Base-by-base conservation (phyloP, 2,797 vertebrate genomes). In the Taeniopygia guttata region DNA sequence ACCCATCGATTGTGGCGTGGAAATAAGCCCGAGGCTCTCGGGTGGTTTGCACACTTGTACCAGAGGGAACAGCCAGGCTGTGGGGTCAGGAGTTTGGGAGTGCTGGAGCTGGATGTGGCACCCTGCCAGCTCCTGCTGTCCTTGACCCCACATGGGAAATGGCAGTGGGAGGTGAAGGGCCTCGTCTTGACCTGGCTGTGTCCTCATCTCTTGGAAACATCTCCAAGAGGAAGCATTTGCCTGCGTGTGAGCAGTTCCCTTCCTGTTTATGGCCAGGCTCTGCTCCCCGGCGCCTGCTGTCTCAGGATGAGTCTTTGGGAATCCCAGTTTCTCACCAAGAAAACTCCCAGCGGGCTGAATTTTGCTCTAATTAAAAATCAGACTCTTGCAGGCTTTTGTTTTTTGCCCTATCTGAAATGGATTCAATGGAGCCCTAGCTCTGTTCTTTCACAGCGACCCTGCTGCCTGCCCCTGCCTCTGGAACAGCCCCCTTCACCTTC, bases 181-280 rank as follows among this genome's bases (percentile, higher is more conserved):
- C 58, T 60, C 2, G 0, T 85, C 90, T 42, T 92, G 96, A 94
- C 72, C 77, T 82, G 86, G 69, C 51, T 0, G 1, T 84, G 78
- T 70, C 74, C 94, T 67, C 10, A 0, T 79, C 81, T 72, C 9
- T 90, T 13, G 67, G 75, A 83, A 77, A 64, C 25, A 0, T 59
- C 46, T 70, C 89, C 84, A 18, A 38, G 91, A 89, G 96, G 96
- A 95, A 96, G 23, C 81, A 13, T 36, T 94, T 0, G 34, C 92
- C 84, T 49, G 40, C 9, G 5, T 81, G 16, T 7, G 52, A 95
- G 78, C 42, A 0, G 19, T 54, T 48, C 63, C 90, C 86, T 94
- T 95, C 93, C 92, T 95, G 95, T 96, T 95, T 96, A 89, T 49
- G 22, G 9, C 17, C 2, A 1, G 74, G 74, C 86, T 63, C 59